A percentile compares a stretch with the other conserved stretches of the same genome.
Evolutionary conservation across 2,888 invertebrate species (phyloP).

Genomic region (Oxyscelio sp.): DNA sequence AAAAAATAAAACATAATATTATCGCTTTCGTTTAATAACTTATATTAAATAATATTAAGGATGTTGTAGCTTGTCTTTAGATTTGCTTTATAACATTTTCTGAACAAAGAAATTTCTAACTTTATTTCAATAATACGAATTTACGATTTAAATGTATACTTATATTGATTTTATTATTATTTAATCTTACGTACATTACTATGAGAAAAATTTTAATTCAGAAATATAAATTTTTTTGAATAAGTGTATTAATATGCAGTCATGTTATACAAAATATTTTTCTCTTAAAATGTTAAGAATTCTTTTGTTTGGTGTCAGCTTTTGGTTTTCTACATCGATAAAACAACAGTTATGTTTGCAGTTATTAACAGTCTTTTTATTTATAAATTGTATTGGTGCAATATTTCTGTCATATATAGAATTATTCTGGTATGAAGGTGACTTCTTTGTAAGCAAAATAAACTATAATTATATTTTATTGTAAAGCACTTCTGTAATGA

Average conservation of each 20-base stretch:
- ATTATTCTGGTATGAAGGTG: slow-evolving; percentile 41
- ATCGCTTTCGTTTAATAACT: not conserved
- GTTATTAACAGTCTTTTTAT: slow-evolving; percentile 15
- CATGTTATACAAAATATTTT: slow-evolving; percentile 50
- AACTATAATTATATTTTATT: not conserved
- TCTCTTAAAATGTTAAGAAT: slow-evolving; percentile 48
- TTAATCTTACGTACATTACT: not conserved
- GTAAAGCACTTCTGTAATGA: no score
- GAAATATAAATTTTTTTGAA: no score
- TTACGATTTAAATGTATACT: no score
- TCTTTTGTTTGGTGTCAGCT: slow-evolving; percentile 48
- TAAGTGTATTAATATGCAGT: slow-evolving; percentile 10
- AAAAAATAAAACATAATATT: slow-evolving; percentile 13
- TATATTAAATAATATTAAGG: not conserved
- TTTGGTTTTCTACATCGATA: slow-evolving; percentile 41
- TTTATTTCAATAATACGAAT: no score
- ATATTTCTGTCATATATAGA: slow-evolving; percentile 1
- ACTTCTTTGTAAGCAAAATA: slow-evolving; percentile 52
- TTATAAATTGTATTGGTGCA: slow-evolving; percentile 22
- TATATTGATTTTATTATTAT: no score
- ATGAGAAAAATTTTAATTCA: not conserved
- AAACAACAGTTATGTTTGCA: slow-evolving; percentile 23
- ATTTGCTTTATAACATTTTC: no score
- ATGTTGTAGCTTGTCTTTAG: not conserved
- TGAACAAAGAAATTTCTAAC: not conserved